Conservation (phyloP, 1,140 invertebrate genomes). For the Palaemon carinicauda region DNA sequence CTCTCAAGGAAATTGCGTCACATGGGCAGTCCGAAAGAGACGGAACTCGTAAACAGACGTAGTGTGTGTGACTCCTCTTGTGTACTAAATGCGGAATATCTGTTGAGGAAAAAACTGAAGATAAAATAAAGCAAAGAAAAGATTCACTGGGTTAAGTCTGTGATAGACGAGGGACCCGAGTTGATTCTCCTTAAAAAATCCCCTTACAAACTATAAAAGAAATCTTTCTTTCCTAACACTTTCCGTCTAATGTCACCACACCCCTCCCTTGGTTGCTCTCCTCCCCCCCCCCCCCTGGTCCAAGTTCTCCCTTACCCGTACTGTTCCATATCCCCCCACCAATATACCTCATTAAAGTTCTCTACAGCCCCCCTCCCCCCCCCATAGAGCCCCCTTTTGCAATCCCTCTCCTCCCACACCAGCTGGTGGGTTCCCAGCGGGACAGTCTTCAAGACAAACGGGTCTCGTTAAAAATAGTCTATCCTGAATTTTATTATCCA, state of each 20-base stretch:
- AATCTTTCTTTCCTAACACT: too few species aligned
- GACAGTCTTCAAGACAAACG: constrained; percentile 33
- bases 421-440: background rate
- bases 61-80: too few species aligned
- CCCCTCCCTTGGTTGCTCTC: too few species aligned
- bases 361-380: background rate
- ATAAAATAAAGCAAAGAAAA: background rate
- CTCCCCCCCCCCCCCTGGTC: background rate
- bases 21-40: too few species aligned
- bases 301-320: background rate
- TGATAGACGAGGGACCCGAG: background rate
- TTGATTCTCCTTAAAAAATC: too few species aligned
- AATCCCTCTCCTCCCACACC: background rate
- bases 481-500: constrained; percentile 43
- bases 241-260: background rate
- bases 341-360: too few species aligned
- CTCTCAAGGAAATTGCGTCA: background rate
- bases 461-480: constrained; percentile 38
- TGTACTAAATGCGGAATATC: too few species aligned
- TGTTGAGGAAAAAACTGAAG: background rate
- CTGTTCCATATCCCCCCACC: background rate
- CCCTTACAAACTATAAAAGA: too few species aligned
- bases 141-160: background rate
- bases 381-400: background rate
- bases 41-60: too few species aligned